Evolutionary conservation across 2,797 vertebrate genomes (phyloP).

Genomic region (Alauda arvensis): DNA sequence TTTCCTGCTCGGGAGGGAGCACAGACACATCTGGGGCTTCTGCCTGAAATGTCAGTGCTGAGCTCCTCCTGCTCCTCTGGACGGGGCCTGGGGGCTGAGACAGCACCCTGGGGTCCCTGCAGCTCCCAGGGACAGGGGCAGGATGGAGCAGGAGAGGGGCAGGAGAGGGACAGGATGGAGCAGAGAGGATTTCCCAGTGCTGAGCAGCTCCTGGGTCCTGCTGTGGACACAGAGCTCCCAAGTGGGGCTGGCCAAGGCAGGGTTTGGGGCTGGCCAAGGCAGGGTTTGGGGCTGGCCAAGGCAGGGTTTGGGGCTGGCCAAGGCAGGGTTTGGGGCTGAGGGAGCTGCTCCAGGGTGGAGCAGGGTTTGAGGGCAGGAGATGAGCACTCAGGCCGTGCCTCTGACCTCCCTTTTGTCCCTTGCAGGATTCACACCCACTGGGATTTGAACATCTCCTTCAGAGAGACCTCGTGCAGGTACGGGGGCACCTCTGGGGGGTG

Average conservation of each 20-base stretch:
- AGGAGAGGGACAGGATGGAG: not conserved
- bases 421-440: constrained; percentile 78
- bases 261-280: too few species aligned
- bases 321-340: not conserved
- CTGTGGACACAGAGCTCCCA: not conserved
- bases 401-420: constrained; percentile 50
- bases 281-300: not conserved
- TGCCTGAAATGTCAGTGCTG: not conserved
- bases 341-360: not conserved
- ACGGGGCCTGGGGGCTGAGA: not conserved
- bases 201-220: not conserved
- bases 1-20: constrained; percentile 15
- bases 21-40: not conserved
- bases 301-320: too few species aligned
- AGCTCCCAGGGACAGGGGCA: not conserved
- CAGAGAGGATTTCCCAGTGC: not conserved
- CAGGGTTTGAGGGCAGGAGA: not conserved
- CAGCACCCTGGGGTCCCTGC: too few species aligned
- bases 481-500: constrained; percentile 22
- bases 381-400: not conserved
- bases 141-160: not conserved
- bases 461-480: constrained; percentile 80
- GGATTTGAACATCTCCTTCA: constrained; percentile 82
- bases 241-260: too few species aligned
- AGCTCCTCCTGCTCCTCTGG: not conserved